Percentiles rank a stretch among this genome's conserved stretches.
Conservation (phyloP, 2,797 vertebrate genomes). For the Amniataba percoides region DNA sequence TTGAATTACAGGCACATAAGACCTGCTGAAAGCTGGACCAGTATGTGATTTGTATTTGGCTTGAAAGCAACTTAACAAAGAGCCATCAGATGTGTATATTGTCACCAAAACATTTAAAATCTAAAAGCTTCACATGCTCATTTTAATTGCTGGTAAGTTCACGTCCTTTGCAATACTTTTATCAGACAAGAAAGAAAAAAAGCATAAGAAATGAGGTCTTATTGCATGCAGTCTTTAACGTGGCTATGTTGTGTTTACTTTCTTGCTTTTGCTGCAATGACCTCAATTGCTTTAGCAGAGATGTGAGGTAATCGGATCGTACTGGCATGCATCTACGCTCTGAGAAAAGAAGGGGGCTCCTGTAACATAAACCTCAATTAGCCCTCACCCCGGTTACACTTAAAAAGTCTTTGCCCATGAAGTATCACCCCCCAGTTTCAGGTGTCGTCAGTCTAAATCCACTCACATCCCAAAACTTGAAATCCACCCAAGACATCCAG, state of each 20-base stretch:
- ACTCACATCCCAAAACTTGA: slow-evolving; percentile 23
- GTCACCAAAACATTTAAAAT: slow-evolving; percentile 1
- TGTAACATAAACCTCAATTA: slow-evolving; percentile 48
- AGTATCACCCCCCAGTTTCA: slow-evolving; percentile 35
- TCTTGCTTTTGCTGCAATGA: slow-evolving; percentile 48
- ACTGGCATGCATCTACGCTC: slow-evolving; percentile 40
- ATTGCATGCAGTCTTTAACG: neutral
- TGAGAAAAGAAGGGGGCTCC: slow-evolving; percentile 44
- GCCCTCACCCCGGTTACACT: slow-evolving; percentile 11
- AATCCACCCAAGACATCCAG: slow-evolving; percentile 18
- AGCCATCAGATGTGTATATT: slow-evolving; percentile 9
- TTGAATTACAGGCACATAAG: slow-evolving; percentile 21
- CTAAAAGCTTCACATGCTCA: neutral
- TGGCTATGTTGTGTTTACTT: neutral
- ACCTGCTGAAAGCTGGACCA: slow-evolving; percentile 5
- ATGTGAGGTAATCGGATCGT: slow-evolving; percentile 72
- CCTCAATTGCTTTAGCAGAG: slow-evolving; percentile 69
- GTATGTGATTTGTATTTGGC: slow-evolving; percentile 29
- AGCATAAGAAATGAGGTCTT: neutral
- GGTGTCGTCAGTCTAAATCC: slow-evolving; percentile 8
- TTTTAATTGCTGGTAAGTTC: neutral
- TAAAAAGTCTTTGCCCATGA: slow-evolving; percentile 22
- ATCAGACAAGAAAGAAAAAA: neutral
- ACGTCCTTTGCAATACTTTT: neutral
- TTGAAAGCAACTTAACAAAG: slow-evolving; percentile 25